Evolutionary conservation across 1,140 invertebrate genomes (phyloP), one percentile per base, ranked within the genome.

Genomic region (Drosophila novamexicana): DNA sequence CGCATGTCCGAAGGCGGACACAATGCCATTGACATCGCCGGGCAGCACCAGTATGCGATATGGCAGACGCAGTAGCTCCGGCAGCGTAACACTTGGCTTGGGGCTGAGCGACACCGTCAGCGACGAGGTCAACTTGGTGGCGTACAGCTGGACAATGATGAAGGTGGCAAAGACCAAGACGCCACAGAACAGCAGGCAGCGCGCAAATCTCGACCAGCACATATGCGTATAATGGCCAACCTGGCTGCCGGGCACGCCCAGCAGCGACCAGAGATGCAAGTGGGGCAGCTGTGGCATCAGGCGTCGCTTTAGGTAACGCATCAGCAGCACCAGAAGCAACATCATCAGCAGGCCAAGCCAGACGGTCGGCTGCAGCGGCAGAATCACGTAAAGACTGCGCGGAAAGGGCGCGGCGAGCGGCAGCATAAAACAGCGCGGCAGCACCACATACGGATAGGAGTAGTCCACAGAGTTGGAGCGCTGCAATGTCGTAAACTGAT

Each of bases 361-460:
- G 0, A 84, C 29, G 5, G 45, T 7, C 18, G 37, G 1, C 9
- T 59, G 52, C 7, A 88, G 65, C 1, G 84, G 81, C 56, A 72
- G 42, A 0, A 81, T 56, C 0, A 83, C 47, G 29, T 80, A 84
- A 1, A 84, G 14, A 1, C 53, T 61, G 9, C 67, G 49, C 3
- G 80, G 62, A 14, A 84, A 68, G 1, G 49, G 44, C 16, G 74
- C 53, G 9, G 49, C 36, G 37, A 64, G 14, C 0, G 84, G 84
- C 6, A 89, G 6, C 85, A 90, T 84, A 32, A 89, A 84, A 34
- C 84, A 90, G 0, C 85, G 70, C 0, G 37, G 44, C 34, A 69
- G 29, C 29, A 90, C 34, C 7, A 49, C 29, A 7, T 53, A 56
- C 0, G 84, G 77, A 69, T 89, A 89, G 5, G 85, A 81, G 52